Evolutionary conservation across 2,888 invertebrate species (phyloP).

Genomic region (Cephus rjabovi): DNA sequence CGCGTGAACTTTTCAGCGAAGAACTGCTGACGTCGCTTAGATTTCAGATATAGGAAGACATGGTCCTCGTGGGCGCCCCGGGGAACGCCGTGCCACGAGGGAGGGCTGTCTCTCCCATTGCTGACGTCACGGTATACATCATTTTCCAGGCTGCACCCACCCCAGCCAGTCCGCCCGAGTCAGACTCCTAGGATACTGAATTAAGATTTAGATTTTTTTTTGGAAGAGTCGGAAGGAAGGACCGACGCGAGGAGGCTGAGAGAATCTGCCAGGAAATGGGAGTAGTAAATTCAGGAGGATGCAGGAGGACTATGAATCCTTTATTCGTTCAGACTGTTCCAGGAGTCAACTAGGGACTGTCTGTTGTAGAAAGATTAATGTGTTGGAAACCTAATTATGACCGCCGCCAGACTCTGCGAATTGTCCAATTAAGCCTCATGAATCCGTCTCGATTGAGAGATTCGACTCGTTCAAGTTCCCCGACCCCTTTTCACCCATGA

Average conservation of each 20-base stretch:
- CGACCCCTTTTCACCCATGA: background rate
- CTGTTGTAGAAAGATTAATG: background rate
- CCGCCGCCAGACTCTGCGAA: background rate
- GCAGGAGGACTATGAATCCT: background rate
- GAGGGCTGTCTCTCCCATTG: slow-evolving; percentile 12
- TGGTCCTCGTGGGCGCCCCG: slow-evolving; percentile 2
- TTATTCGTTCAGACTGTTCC: background rate
- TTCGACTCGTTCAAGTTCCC: background rate
- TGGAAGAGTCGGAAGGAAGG: background rate
- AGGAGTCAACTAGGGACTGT: background rate
- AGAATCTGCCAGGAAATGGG: background rate
- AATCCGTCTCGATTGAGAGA: background rate
- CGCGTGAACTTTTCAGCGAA: background rate
- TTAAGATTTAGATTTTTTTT: background rate
- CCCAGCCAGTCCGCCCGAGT: background rate
- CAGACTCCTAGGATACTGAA: background rate
- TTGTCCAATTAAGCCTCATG: background rate
- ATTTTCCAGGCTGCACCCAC: background rate
- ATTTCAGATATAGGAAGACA: slow-evolving; percentile 14
- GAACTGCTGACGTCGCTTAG: slow-evolving; percentile 16
- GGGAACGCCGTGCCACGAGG: background rate
- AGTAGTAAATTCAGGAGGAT: background rate
- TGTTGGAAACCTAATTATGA: slow-evolving; percentile 5
- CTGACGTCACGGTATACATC: slow-evolving; percentile 17
- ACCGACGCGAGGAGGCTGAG: background rate